Percentiles rank a stretch among this genome's conserved stretches.
Evolutionary conservation across 1,140 invertebrate species (phyloP).

Genomic region (Leptinotarsa undecemlineata): DNA sequence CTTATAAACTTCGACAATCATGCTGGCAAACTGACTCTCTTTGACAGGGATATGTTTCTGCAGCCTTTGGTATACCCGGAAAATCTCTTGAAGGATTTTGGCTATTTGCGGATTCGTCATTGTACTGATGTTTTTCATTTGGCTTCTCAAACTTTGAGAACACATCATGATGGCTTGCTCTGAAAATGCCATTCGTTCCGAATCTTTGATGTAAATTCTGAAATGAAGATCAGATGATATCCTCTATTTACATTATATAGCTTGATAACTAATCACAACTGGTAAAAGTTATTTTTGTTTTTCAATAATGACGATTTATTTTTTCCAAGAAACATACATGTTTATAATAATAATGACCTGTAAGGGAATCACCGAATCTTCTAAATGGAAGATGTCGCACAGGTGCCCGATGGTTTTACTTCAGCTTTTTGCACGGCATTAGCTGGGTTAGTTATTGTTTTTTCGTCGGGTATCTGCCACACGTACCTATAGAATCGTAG

Average conservation of each 20-base stretch:
- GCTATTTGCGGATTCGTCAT: constrained; percentile 41
- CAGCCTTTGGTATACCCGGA: constrained; percentile 63
- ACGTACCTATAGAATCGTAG: no score
- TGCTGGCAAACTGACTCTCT: constrained; percentile 59
- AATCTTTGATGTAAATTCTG: constrained; percentile 79
- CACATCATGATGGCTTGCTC: constrained; percentile 74
- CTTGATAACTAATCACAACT: no score
- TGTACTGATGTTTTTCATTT: constrained; percentile 47
- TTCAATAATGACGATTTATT: no score
- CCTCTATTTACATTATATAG: constrained; percentile 54
- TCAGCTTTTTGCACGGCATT: no score
- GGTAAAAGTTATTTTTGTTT: no score
- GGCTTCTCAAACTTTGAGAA: constrained; percentile 63
- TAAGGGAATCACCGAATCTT: no score
- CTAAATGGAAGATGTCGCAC: no score
- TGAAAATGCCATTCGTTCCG: constrained; percentile 75
- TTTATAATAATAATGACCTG: no score
- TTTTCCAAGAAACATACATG: no score
- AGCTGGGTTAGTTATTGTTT: no score
- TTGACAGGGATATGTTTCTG: constrained; percentile 65
- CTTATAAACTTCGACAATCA: constrained; percentile 67
- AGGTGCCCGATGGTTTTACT: no score
- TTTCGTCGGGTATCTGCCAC: no score
- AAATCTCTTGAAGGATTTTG: constrained; percentile 64
- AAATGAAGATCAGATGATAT: constrained; percentile 30